phyloP scores from a whole-genome alignment of 2,113 vertebrate species.

The Columbina picui region DNA sequence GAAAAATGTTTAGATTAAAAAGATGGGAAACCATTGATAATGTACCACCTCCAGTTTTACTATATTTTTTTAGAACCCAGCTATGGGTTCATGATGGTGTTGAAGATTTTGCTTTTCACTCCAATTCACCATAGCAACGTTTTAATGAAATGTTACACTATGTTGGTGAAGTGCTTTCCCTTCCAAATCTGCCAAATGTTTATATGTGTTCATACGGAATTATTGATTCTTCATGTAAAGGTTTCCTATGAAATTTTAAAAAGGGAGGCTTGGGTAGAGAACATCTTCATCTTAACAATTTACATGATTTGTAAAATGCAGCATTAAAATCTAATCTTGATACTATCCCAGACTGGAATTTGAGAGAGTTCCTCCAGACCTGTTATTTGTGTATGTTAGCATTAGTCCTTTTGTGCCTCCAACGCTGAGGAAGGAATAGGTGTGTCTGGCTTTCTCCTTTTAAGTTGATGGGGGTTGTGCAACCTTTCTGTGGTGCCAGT shows the following conservation, averaged over 20 bases:
- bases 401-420: slow-evolving; percentile 47
- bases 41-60: background rate
- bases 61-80: background rate
- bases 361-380: slow-evolving; percentile 37
- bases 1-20: background rate
- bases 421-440: slow-evolving; percentile 54
- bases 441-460: slow-evolving; percentile 61
- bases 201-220: background rate
- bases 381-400: slow-evolving; percentile 45
- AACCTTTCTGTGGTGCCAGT: slow-evolving; percentile 32
- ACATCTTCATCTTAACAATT: background rate
- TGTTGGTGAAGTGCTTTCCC: background rate
- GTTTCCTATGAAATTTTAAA: background rate
- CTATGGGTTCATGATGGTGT: background rate
- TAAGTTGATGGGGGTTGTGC: slow-evolving; percentile 38
- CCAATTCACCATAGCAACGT: background rate
- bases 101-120: background rate
- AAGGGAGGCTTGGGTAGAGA: background rate
- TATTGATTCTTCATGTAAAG: background rate
- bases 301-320: slow-evolving; percentile 13
- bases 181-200: background rate
- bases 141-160: background rate
- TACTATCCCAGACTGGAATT: slow-evolving; percentile 20
- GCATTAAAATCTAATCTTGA: background rate
- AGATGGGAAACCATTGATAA: background rate